Conservation (phyloP, 2,888 invertebrate species). For the Dryobota labecula region DNA sequence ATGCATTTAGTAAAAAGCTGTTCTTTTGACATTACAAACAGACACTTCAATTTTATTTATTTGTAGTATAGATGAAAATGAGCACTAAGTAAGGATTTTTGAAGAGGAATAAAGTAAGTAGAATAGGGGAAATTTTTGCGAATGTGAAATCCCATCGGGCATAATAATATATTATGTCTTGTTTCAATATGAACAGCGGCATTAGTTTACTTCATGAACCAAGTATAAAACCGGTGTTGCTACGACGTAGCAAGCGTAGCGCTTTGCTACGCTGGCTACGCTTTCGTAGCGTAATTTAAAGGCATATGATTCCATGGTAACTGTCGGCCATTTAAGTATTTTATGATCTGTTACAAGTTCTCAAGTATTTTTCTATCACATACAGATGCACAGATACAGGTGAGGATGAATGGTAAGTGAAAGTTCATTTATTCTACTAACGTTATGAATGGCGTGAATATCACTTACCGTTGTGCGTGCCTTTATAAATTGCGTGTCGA, state of each 20-base stretch:
- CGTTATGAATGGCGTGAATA: background rate
- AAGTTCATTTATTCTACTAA: background rate
- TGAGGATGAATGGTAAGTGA: background rate
- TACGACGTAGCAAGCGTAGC: constrained; percentile 32
- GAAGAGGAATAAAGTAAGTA: no score
- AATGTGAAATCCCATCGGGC: no score
- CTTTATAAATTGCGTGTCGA: no score
- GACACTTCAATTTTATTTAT: no score
- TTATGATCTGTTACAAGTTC: background rate
- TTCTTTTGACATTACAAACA: no score
- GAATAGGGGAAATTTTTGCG: no score
- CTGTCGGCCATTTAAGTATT: background rate
- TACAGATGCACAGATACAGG: background rate
- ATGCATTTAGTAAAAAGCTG: no score
- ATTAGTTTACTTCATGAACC: background rate
- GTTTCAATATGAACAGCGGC: background rate
- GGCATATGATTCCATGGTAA: background rate
- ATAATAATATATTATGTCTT: no score
- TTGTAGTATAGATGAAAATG: no score
- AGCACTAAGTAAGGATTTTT: no score
- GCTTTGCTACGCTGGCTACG: constrained; percentile 30
- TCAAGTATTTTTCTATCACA: background rate
- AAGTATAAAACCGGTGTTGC: background rate
- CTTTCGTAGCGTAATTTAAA: constrained; percentile 25
- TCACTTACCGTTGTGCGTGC: no score